phyloP scores from a whole-genome alignment of 37 sponge, comb jelly and placozoan genomes.

The Halisarca cf. caerulea region DNA sequence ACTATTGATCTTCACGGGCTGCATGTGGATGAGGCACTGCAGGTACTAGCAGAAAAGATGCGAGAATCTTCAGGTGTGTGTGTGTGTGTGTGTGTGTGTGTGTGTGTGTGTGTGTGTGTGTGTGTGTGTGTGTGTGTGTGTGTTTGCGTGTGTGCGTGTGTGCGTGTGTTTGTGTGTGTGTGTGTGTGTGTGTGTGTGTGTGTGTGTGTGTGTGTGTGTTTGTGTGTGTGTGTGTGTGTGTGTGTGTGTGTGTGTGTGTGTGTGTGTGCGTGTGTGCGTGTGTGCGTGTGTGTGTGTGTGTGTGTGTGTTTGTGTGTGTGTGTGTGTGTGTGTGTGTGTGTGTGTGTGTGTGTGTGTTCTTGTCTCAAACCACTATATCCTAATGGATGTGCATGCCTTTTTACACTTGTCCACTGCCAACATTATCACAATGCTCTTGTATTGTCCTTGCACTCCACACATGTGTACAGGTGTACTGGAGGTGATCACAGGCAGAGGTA shows the following conservation, averaged over 20 bases:
- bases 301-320: constrained; percentile 21
- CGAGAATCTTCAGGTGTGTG: neutral
- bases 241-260: neutral
- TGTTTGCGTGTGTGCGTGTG: constrained; percentile 14
- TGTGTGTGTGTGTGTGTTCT: neutral
- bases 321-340: constrained; percentile 13
- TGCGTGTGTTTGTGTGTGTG: constrained; percentile 8
- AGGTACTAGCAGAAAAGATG: constrained; percentile 52
- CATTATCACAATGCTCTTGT: no score
- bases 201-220: constrained; percentile 7
- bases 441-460: no score
- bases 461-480: neutral
- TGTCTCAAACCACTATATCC: neutral
- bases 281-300: constrained; percentile 22
- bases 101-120: constrained; percentile 21
- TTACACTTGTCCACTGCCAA: no score
- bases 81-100: neutral
- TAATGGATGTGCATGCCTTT: neutral
- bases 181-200: neutral
- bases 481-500: constrained; percentile 78
- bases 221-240: neutral
- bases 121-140: constrained; percentile 25
- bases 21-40: constrained; percentile 76
- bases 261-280: constrained; percentile 14
- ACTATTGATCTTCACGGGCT: constrained; percentile 79